Conservation (phyloP, 2,797 vertebrate species). For the Clarias platycephalus region DNA sequence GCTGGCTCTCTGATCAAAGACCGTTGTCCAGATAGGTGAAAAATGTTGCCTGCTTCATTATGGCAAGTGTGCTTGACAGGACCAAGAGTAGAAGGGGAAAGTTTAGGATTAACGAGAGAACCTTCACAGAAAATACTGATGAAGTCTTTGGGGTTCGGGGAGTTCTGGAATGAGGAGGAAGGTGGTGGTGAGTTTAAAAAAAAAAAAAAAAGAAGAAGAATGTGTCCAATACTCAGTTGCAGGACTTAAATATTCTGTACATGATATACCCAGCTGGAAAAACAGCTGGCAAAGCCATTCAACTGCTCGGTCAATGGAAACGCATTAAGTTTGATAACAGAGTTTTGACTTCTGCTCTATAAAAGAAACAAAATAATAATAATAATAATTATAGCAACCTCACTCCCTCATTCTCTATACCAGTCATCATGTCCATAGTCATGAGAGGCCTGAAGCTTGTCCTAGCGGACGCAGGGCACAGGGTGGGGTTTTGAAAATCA, state of each 20-base stretch:
- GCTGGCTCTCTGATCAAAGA: slow-evolving; percentile 38
- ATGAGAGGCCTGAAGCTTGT: too few relatives aligned
- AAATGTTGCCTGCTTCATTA: neutral
- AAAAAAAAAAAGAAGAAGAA: neutral
- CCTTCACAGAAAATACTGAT: neutral
- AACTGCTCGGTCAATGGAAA: neutral
- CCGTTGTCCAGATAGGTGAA: slow-evolving; percentile 28
- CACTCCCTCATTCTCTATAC: too few relatives aligned
- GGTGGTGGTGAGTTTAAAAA: neutral
- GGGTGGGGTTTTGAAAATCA: too few relatives aligned
- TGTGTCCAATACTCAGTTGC: neutral
- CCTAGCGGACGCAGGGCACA: too few relatives aligned
- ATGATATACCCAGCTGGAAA: slow-evolving; percentile 18
- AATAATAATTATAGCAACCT: neutral
- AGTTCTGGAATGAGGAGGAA: neutral
- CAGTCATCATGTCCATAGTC: too few relatives aligned
- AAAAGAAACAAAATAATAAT: neutral
- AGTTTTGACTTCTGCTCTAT: neutral
- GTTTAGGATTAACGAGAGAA: neutral
- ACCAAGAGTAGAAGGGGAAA: neutral
- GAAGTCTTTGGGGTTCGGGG: neutral
- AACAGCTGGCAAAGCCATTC: slow-evolving; percentile 9
- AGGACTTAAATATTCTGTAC: slow-evolving; percentile 24
- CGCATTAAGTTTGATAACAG: neutral
- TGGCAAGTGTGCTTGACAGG: slow-evolving; percentile 3